phyloP scores from a whole-genome alignment of 2,113 vertebrate species.

The Motacilla alba region DNA sequence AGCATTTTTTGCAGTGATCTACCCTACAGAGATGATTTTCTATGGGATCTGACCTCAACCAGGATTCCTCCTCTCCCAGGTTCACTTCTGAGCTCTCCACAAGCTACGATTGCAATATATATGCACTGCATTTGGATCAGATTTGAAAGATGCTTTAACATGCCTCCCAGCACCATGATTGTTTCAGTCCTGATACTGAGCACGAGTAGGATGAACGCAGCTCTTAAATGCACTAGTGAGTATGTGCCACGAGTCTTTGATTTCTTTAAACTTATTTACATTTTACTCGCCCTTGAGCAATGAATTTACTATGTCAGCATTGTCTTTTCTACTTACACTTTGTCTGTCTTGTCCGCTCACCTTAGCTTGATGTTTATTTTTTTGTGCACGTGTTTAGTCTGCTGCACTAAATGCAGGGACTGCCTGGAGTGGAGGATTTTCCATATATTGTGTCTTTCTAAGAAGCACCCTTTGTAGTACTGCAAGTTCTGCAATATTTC shows the following conservation, averaged over 20 bases:
- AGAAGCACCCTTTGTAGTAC: slow-evolving; percentile 2
- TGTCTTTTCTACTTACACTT: slow-evolving; percentile 56
- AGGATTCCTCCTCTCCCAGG: not conserved
- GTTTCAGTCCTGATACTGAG: slow-evolving; percentile 51
- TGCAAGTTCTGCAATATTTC: not conserved
- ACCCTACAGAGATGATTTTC: not conserved
- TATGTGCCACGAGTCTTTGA: slow-evolving; percentile 48
- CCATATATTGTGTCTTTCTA: not conserved
- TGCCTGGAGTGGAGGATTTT: slow-evolving; percentile 49
- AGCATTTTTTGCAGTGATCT: not conserved
- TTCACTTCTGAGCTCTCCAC: slow-evolving; percentile 35
- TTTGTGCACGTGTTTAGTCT: slow-evolving; percentile 29
- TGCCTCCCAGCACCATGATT: slow-evolving; percentile 48
- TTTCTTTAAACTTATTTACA: slow-evolving; percentile 66
- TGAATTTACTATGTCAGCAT: slow-evolving; percentile 56
- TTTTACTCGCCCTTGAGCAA: slow-evolving; percentile 46
- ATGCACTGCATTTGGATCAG: slow-evolving; percentile 11
- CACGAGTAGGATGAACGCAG: slow-evolving; percentile 29
- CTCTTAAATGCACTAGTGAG: slow-evolving; percentile 57
- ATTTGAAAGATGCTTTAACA: slow-evolving; percentile 66
- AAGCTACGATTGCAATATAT: slow-evolving; percentile 25
- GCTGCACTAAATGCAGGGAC: slow-evolving; percentile 8
- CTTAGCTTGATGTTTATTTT: slow-evolving; percentile 56
- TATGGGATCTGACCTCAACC: not conserved
- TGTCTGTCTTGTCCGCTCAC: slow-evolving; percentile 51